These are phyloP conservation scores for Acropternis orthonyx DNA, from an alignment of 2,797 vertebrate genomes.

Conservation along the genomic window DNA sequence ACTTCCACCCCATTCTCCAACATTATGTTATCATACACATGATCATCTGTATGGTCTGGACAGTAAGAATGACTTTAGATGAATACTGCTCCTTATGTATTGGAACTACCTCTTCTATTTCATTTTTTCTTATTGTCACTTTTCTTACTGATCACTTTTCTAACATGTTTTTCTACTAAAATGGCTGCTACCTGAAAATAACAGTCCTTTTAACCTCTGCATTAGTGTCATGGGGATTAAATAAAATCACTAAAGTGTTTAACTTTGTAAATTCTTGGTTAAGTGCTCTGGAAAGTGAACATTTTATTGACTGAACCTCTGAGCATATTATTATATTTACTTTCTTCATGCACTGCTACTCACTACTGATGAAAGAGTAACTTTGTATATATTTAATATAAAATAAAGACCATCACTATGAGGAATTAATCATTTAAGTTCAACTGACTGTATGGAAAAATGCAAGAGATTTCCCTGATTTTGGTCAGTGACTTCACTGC, in stretches of 20 bases:
- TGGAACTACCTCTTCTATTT: neutral
- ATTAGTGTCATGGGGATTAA: neutral
- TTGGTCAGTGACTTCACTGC: neutral
- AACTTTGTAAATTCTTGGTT: neutral
- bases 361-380: neutral
- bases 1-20: neutral
- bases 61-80: neutral
- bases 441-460: neutral
- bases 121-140: neutral
- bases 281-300: neutral
- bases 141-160: neutral
- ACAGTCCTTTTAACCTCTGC: neutral
- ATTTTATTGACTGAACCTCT: neutral
- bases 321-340: neutral
- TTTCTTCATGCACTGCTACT: neutral
- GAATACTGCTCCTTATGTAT: neutral
- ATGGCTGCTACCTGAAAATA: neutral
- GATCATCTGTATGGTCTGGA: neutral
- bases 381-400: neutral
- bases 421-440: neutral
- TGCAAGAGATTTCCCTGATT: neutral
- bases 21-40: neutral
- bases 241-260: conserved; percentile 10
- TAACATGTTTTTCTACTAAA: neutral
- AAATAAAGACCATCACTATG: neutral